A percentile compares a stretch with the other conserved stretches of the same genome.
phyloP scores from a whole-genome alignment of 2,888 invertebrate genomes.

The Epinotia ramella region DNA sequence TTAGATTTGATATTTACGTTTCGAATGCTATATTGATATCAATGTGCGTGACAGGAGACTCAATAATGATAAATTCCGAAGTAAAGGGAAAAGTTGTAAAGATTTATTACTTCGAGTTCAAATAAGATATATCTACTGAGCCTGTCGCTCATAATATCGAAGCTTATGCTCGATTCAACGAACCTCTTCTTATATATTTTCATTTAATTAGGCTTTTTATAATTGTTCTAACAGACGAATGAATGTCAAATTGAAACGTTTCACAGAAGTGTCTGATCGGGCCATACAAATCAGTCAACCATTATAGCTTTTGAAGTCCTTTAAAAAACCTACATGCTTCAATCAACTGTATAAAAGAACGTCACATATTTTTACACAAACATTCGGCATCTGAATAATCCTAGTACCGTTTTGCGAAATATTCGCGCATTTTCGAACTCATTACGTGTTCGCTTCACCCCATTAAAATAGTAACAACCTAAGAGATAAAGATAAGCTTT shows the following conservation, averaged over 20 bases:
- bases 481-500: slow-evolving; percentile 53
- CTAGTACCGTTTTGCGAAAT: not conserved
- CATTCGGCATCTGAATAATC: not conserved
- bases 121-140: too few species aligned
- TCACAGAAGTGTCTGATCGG: not conserved
- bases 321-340: not conserved
- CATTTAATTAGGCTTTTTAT: too few species aligned
- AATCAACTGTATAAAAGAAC: not conserved
- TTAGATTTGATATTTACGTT: too few species aligned
- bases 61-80: too few species aligned
- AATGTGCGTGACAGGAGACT: too few species aligned
- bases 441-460: slow-evolving; percentile 30
- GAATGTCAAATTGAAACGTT: not conserved
- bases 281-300: not conserved
- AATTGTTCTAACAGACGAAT: not conserved
- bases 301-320: too few species aligned
- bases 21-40: too few species aligned
- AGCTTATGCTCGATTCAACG: too few species aligned
- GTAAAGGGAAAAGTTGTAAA: too few species aligned
- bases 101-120: too few species aligned
- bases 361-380: not conserved
- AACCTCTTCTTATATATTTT: too few species aligned
- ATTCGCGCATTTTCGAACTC: not conserved
- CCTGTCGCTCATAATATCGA: too few species aligned
- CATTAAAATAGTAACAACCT: slow-evolving; percentile 38